phyloP scores from a whole-genome alignment of 2,113 vertebrate genomes.

The Otis tarda region DNA sequence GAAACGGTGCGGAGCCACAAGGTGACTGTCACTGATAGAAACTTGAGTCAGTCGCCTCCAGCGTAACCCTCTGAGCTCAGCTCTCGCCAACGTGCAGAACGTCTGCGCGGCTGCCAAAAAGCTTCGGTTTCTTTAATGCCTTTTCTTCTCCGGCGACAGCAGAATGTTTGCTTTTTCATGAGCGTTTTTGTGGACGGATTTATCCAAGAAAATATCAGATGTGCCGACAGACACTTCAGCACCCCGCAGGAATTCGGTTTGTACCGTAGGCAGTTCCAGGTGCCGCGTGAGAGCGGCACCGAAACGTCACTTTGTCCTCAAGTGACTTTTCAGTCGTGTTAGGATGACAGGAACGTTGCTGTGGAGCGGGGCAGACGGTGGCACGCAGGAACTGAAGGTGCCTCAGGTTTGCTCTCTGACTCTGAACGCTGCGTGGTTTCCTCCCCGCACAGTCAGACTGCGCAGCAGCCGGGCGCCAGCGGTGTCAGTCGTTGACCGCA shows the following conservation, averaged over 20 bases:
- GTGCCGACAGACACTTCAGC: not conserved
- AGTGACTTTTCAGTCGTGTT: not conserved
- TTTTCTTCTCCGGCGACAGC: not conserved
- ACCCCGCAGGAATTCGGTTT: not conserved
- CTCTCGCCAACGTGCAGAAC: not conserved
- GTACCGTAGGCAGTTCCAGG: not conserved
- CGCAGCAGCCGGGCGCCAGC: not conserved
- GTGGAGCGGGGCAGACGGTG: not conserved
- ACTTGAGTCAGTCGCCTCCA: not conserved
- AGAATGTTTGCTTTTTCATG: not conserved
- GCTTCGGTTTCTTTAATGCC: not conserved
- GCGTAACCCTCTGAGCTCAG: not conserved
- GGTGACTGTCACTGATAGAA: not conserved
- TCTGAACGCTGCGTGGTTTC: rapidly evolving
- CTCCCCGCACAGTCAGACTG: rapidly evolving
- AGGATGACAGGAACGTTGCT: not conserved
- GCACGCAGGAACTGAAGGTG: not conserved
- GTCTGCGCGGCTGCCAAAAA: not conserved
- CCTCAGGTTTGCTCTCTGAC: not conserved
- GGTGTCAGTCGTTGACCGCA: not conserved
- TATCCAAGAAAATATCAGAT: not conserved
- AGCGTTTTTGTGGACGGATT: not conserved
- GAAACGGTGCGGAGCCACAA: not conserved
- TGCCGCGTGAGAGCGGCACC: not conserved
- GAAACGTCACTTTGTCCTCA: not conserved